phyloP scores from a whole-genome alignment of 2,113 vertebrate genomes.

The Hiodon alosoides region DNA sequence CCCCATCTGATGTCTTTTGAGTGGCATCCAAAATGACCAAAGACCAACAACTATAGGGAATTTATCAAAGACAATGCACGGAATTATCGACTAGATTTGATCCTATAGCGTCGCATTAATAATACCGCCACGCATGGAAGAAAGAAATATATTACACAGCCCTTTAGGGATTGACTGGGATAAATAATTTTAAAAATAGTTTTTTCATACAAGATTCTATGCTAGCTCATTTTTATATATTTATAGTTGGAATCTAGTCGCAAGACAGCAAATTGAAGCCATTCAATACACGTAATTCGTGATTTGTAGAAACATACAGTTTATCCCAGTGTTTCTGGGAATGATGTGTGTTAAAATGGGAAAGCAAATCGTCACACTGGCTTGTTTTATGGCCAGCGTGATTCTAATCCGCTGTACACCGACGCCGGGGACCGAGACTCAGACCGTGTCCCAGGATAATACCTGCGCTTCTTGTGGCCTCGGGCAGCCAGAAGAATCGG shows the following conservation, averaged over 20 bases:
- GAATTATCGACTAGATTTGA: neutral
- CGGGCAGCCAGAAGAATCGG: slow-evolving; percentile 73
- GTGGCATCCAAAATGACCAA: slow-evolving; percentile 30
- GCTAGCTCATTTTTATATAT: slow-evolving; percentile 1
- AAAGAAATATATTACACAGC: neutral
- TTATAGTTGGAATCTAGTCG: slow-evolving; percentile 26
- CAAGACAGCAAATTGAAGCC: slow-evolving; percentile 25
- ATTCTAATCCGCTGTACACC: slow-evolving; percentile 50
- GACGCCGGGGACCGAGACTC: slow-evolving; percentile 56
- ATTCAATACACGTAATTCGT: neutral
- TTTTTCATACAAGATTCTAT: slow-evolving; percentile 5
- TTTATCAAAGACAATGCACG: slow-evolving; percentile 23
- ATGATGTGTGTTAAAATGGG: slow-evolving; percentile 48
- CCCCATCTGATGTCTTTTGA: slow-evolving; percentile 13
- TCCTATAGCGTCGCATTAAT: neutral
- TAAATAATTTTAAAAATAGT: neutral
- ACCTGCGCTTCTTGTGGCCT: slow-evolving; percentile 86
- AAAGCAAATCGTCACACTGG: slow-evolving; percentile 33
- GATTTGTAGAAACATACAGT: slow-evolving; percentile 6
- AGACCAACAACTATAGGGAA: slow-evolving; percentile 26
- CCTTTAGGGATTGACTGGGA: slow-evolving; percentile 10
- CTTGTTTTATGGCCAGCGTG: slow-evolving; percentile 48
- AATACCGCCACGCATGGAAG: neutral
- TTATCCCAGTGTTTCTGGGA: slow-evolving; percentile 5
- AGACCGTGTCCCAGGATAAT: slow-evolving; percentile 58